A percentile compares a stretch with the other conserved stretches of the same genome.
Evolutionary conservation across 1,140 invertebrate genomes (phyloP).

Genomic region (Drosophila malerkotliana): DNA sequence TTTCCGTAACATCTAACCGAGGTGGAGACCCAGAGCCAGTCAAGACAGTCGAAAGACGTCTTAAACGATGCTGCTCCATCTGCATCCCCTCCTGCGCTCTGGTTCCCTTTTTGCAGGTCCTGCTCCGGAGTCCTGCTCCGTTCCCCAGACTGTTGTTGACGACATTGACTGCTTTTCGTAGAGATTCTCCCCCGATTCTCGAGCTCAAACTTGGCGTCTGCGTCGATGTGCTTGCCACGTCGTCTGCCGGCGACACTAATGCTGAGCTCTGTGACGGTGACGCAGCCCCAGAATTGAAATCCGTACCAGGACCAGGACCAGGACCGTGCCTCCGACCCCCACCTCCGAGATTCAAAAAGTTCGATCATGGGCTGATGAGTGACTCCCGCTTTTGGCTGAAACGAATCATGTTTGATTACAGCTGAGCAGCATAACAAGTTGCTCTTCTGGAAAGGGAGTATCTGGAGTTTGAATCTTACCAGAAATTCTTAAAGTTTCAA

Average conservation of each 20-base stretch:
- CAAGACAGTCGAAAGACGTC: slow-evolving; percentile 70
- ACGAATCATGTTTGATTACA: slow-evolving; percentile 81
- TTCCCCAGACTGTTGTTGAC: slow-evolving; percentile 51
- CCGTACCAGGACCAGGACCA: slow-evolving; percentile 13
- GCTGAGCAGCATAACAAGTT: slow-evolving; percentile 78
- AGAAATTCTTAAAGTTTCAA: slow-evolving; percentile 60
- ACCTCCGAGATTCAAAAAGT: slow-evolving; percentile 12
- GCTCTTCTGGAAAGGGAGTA: slow-evolving; percentile 21
- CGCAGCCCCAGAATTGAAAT: slow-evolving; percentile 34
- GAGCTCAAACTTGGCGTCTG: slow-evolving; percentile 31
- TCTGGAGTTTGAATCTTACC: slow-evolving; percentile 22
- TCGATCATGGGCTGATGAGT: slow-evolving; percentile 47
- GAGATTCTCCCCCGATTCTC: slow-evolving; percentile 36
- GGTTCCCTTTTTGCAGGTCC: slow-evolving; percentile 14
- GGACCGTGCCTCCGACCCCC: slow-evolving; percentile 3
- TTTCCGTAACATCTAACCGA: slow-evolving; percentile 80
- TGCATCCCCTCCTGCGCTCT: slow-evolving; percentile 13
- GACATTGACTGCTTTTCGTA: slow-evolving; percentile 69
- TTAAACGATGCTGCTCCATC: slow-evolving; percentile 57
- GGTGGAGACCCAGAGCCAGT: slow-evolving; percentile 39
- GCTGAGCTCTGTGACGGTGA: slow-evolving; percentile 70
- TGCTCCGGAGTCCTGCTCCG: slow-evolving; percentile 15
- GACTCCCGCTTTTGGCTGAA: slow-evolving; percentile 38
- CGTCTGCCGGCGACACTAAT: slow-evolving; percentile 75
- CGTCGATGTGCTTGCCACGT: slow-evolving; percentile 77